Conservation (phyloP, 2,888 invertebrate genomes). For the Sarcophaga variegata region DNA sequence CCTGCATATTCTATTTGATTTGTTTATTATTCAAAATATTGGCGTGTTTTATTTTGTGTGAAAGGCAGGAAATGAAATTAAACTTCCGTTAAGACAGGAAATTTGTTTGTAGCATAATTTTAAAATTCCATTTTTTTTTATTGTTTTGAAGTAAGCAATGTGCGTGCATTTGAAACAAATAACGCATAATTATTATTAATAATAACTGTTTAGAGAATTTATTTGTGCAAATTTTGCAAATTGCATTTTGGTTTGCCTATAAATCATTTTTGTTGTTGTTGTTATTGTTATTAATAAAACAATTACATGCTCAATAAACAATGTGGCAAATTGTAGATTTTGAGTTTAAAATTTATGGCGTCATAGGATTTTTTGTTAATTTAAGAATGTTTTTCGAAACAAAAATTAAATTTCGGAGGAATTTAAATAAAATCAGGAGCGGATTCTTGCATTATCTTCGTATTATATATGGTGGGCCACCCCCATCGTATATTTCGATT, state of each 20-base stretch:
- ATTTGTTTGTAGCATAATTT: constrained; percentile 8
- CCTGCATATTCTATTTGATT: not conserved
- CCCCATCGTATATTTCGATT: too few relatives aligned
- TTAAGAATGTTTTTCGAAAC: not conserved
- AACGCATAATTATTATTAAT: not conserved
- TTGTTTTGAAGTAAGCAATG: not conserved
- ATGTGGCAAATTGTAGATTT: not conserved
- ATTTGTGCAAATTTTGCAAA: not conserved
- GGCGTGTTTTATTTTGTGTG: constrained; percentile 42
- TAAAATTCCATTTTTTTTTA: not conserved
- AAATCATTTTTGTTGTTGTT: not conserved
- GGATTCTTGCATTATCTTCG: too few relatives aligned
- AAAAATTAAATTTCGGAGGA: not conserved
- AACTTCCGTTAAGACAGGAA: constrained; percentile 40
- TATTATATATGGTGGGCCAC: too few relatives aligned
- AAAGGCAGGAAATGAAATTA: constrained; percentile 56
- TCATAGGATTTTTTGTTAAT: not conserved
- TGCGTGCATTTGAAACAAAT: too few relatives aligned
- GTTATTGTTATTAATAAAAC: not conserved
- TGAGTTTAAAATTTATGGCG: not conserved
- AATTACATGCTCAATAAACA: not conserved
- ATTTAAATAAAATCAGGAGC: too few relatives aligned
- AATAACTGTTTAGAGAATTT: not conserved
- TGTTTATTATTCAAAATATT: constrained; percentile 12
- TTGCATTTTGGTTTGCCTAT: not conserved